phyloP scores from a whole-genome alignment of 2,888 invertebrate species.

The Ectemnius continuus region DNA sequence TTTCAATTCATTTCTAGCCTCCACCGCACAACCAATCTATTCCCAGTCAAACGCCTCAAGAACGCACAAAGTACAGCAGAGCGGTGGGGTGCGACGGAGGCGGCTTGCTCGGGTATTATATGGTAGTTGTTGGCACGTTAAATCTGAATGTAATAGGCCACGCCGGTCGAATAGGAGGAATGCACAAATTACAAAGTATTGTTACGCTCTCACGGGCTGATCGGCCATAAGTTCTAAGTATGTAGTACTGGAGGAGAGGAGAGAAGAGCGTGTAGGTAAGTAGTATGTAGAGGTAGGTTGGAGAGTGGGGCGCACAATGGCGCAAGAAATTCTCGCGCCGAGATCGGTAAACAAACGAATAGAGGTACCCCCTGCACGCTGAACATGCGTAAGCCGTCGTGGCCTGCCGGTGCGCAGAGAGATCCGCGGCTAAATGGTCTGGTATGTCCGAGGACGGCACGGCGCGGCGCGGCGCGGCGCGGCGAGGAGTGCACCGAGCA shows the following conservation, averaged over 20 bases:
- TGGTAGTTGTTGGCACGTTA: conserved; percentile 6
- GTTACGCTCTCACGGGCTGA: conserved; percentile 13
- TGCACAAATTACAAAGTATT: conserved; percentile 15
- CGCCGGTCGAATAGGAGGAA: conserved; percentile 3
- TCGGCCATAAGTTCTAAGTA: conserved; percentile 8
- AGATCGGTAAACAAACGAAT: conserved; percentile 56
- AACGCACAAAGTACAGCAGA: too few relatives aligned
- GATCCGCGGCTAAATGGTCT: conserved; percentile 55
- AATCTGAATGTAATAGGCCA: conserved; percentile 9
- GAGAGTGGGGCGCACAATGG: conserved; percentile 49
- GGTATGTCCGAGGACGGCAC: conserved; percentile 40
- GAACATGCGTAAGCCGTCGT: conserved; percentile 55
- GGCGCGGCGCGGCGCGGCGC: too few relatives aligned
- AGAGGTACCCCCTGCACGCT: conserved; percentile 20
- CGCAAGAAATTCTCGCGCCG: conserved; percentile 49
- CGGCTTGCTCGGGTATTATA: background rate
- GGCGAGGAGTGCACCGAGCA: background rate
- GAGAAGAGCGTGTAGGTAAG: background rate
- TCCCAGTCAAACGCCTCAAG: too few relatives aligned
- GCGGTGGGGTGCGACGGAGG: background rate
- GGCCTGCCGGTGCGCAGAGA: conserved; percentile 31
- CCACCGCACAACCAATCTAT: too few relatives aligned
- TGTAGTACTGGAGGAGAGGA: background rate
- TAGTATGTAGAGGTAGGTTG: conserved; percentile 16
- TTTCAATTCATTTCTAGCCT: too few relatives aligned